Evolutionary conservation across 1,140 invertebrate genomes (phyloP).

Genomic region (Drosophila tsacasi): DNA sequence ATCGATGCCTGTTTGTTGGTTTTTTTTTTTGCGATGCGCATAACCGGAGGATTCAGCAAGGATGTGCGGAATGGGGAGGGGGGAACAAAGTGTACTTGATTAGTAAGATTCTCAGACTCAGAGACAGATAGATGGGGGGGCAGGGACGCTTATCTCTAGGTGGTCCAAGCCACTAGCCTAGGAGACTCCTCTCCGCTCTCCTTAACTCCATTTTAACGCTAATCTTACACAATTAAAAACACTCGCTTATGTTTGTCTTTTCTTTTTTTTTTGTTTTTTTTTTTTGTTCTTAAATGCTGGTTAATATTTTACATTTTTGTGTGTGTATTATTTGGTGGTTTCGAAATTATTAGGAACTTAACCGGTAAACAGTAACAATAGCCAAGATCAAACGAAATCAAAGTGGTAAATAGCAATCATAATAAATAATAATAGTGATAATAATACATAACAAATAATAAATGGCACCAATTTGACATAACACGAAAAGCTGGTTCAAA

Average conservation of each 20-base stretch:
- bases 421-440: slow-evolving; percentile 23
- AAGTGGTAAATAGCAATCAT: slow-evolving; percentile 22
- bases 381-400: slow-evolving; percentile 29
- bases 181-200: slow-evolving; percentile 16
- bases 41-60: slow-evolving; percentile 12
- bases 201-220: slow-evolving; percentile 25
- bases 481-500: slow-evolving; percentile 53
- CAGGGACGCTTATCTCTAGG: slow-evolving; percentile 26
- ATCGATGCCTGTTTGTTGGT: slow-evolving; percentile 70
- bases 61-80: slow-evolving; percentile 9
- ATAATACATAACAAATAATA: slow-evolving; percentile 26
- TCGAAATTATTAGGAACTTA: slow-evolving; percentile 43
- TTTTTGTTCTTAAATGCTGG: slow-evolving; percentile 29
- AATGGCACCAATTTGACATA: slow-evolving; percentile 61
- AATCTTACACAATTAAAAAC: slow-evolving; percentile 41
- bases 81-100: slow-evolving; percentile 56
- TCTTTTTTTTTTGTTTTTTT: slow-evolving; percentile 12
- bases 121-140: neutral
- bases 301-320: slow-evolving; percentile 82
- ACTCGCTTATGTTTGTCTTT: slow-evolving; percentile 4
- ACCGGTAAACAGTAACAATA: slow-evolving; percentile 44
- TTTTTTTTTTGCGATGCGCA: neutral
- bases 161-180: slow-evolving; percentile 21
- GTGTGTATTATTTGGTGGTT: slow-evolving; percentile 65
- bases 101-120: slow-evolving; percentile 68